Evolutionary conservation across 2,797 vertebrate genomes (phyloP).

Genomic region (Poeciliopsis infans): DNA sequence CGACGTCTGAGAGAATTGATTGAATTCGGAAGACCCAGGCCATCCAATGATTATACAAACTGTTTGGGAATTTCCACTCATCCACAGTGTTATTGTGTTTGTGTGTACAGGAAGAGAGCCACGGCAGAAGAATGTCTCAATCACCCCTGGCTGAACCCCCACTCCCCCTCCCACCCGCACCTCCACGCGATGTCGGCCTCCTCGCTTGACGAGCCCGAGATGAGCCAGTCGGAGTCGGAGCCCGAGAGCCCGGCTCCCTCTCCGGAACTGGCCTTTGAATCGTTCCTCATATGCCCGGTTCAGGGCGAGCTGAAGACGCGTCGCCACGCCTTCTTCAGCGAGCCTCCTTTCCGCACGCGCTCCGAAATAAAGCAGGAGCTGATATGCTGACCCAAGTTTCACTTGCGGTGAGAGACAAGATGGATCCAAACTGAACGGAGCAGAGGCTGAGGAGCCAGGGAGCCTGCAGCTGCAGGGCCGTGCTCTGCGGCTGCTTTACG

Average conservation of each 20-base stretch:
- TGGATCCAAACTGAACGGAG: conserved; percentile 11
- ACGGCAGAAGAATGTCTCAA: conserved; percentile 83
- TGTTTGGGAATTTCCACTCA: conserved; percentile 63
- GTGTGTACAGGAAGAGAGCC: conserved; percentile 79
- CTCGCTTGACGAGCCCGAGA: conserved; percentile 76
- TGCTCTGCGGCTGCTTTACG: conserved; percentile 47
- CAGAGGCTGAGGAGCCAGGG: conserved; percentile 37
- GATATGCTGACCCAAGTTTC: conserved; percentile 75
- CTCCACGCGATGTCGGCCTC: conserved; percentile 48
- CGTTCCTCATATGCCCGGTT: conserved; percentile 74
- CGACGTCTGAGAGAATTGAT: conserved; percentile 20
- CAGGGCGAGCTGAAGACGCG: conserved; percentile 79
- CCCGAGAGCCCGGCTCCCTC: conserved; percentile 77
- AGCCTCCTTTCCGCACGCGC: conserved; percentile 72
- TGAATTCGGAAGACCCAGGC: conserved; percentile 42
- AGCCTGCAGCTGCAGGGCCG: conserved; percentile 37
- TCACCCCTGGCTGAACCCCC: conserved; percentile 83
- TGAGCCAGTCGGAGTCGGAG: conserved; percentile 81
- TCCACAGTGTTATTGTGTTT: conserved; percentile 68
- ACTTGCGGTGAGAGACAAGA: conserved; percentile 13
- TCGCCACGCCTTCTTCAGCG: conserved; percentile 78
- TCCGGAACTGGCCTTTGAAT: conserved; percentile 75
- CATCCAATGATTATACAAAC: conserved; percentile 57
- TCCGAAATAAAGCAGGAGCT: conserved; percentile 83
- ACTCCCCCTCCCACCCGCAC: conserved; percentile 50